Evolutionary conservation across 2,113 vertebrate genomes (phyloP).

Genomic region (Forbesichthys agassizii): DNA sequence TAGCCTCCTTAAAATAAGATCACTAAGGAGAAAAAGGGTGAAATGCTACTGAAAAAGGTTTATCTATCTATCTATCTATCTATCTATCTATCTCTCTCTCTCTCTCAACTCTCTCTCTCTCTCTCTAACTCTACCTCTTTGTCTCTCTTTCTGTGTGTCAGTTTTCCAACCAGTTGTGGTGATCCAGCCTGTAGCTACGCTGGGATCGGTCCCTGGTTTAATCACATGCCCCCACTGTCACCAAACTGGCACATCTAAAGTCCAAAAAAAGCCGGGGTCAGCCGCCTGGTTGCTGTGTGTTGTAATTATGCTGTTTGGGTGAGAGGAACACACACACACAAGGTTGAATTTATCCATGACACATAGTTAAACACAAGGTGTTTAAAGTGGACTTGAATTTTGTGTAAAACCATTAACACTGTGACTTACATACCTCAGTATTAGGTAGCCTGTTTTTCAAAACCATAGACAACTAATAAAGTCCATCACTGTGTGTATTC

Average conservation of each 20-base stretch:
- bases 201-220: constrained; percentile 25
- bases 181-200: constrained; percentile 28
- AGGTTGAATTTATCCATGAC: too few species aligned
- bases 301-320: constrained; percentile 38
- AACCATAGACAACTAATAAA: too few species aligned
- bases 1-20: neutral
- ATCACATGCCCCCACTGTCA: constrained; percentile 50
- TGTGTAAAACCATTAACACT: neutral
- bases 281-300: constrained; percentile 43
- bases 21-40: neutral
- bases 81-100: neutral
- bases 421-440: neutral
- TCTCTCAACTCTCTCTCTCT: neutral
- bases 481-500: too few species aligned
- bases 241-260: constrained; percentile 31
- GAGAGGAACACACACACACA: constrained; percentile 10
- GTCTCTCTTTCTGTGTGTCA: constrained; percentile 13
- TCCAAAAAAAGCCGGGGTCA: constrained; percentile 15
- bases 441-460: neutral
- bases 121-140: neutral
- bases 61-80: neutral
- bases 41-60: neutral
- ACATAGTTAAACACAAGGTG: neutral
- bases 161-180: neutral
- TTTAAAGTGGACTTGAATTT: too few species aligned